A percentile compares a stretch with the other conserved stretches of the same genome.
These are phyloP conservation scores for Vulpes ferrilata DNA, from an alignment of 2,113 vertebrate species.

Conservation along the genomic window DNA sequence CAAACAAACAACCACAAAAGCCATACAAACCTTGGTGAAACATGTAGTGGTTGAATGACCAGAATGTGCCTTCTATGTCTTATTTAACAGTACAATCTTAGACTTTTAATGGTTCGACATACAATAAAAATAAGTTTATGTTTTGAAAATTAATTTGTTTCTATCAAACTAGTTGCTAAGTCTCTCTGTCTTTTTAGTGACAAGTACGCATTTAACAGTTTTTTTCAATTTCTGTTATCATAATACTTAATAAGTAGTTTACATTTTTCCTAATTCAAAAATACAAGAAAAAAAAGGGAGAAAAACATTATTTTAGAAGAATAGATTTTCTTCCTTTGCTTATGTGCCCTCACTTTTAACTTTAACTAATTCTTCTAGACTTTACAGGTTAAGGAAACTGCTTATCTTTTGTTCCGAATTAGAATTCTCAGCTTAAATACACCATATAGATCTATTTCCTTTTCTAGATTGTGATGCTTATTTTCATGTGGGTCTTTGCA, in stretches of 20 bases:
- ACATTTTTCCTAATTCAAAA: slow-evolving; percentile 6
- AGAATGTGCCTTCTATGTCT: background rate
- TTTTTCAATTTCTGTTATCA: background rate
- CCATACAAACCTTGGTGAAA: background rate
- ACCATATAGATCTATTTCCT: background rate
- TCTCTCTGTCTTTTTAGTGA: background rate
- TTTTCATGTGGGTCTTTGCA: background rate
- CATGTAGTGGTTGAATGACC: background rate
- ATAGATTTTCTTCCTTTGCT: background rate
- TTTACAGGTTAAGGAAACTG: background rate
- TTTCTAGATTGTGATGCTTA: background rate
- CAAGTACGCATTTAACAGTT: background rate
- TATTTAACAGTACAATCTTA: background rate
- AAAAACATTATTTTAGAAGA: background rate
- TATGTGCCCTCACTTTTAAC: background rate
- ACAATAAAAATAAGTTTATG: background rate
- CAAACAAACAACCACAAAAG: slow-evolving; percentile 50
- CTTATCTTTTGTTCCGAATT: background rate
- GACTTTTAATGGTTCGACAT: background rate
- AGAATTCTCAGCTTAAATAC: slow-evolving; percentile 5
- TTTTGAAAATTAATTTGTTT: slow-evolving; percentile 44
- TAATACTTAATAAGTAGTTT: background rate
- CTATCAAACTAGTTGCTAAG: background rate
- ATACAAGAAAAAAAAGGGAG: background rate
- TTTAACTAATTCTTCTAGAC: background rate